These are phyloP conservation scores for Lasiurus borealis DNA, from an alignment of 2,113 vertebrate species.

Conservation along the genomic window DNA sequence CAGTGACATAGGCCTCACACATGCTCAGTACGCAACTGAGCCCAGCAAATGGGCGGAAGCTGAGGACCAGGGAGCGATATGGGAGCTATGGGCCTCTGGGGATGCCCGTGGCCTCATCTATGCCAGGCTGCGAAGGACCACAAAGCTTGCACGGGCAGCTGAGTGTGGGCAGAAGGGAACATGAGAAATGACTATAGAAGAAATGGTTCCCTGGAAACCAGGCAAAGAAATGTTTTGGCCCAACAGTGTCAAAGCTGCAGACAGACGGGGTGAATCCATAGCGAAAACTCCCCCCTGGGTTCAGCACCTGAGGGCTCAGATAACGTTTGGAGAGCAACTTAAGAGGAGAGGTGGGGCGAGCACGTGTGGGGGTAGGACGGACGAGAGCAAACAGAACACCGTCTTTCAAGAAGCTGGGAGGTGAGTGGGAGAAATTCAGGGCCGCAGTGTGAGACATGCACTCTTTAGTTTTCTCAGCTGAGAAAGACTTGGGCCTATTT, in stretches of 20 bases:
- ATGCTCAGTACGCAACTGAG: not conserved
- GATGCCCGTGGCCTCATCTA: not conserved
- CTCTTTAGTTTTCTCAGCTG: not conserved
- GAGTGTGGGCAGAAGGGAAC: not conserved
- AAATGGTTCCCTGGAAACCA: no score
- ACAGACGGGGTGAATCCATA: not conserved
- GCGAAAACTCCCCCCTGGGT: not conserved
- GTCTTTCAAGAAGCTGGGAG: not conserved
- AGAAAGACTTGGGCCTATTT: not conserved
- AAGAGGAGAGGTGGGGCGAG: not conserved
- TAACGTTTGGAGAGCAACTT: not conserved
- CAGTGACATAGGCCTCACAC: not conserved
- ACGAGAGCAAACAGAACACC: not conserved
- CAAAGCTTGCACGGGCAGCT: not conserved
- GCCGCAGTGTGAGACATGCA: not conserved
- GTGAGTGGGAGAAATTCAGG: not conserved
- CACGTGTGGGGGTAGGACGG: accelerated
- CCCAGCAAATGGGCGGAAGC: not conserved
- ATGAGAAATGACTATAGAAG: not conserved
- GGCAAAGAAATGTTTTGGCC: not conserved
- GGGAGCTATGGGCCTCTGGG: not conserved
- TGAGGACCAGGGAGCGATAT: not conserved
- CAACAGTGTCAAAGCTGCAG: not conserved
- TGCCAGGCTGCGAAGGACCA: not conserved
- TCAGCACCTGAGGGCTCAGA: not conserved